A percentile compares a stretch with the other conserved stretches of the same genome.
phyloP scores from a whole-genome alignment of 2,888 invertebrate species.

The Tryphoninae sp. region DNA sequence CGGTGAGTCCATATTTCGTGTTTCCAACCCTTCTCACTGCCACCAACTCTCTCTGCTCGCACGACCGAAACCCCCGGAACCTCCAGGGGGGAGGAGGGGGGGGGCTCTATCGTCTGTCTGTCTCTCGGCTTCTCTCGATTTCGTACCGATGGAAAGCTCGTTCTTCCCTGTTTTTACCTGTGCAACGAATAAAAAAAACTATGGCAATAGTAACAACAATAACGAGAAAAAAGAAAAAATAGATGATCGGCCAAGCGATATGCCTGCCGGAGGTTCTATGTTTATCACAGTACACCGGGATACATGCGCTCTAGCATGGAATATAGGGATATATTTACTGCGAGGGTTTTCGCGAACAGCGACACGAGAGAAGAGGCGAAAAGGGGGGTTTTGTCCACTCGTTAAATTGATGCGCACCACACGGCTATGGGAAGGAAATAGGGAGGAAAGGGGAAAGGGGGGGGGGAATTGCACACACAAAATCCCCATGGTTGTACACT shows the following conservation, averaged over 20 bases:
- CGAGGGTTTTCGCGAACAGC: not conserved
- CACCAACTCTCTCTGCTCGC: not conserved
- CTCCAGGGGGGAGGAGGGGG: not conserved
- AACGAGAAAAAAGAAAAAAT: slow-evolving; percentile 2
- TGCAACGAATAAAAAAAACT: not conserved
- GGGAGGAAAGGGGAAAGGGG: not conserved
- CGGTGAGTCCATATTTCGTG: slow-evolving; percentile 58
- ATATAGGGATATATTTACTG: slow-evolving; percentile 15
- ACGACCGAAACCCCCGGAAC: not conserved
- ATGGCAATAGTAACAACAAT: too few species aligned
- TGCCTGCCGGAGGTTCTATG: slow-evolving; percentile 4
- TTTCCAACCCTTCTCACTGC: slow-evolving; percentile 9
- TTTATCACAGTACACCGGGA: not conserved
- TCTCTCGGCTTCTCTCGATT: slow-evolving; percentile 9
- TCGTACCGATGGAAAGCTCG: not conserved
- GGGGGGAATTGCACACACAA: not conserved
- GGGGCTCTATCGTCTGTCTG: not conserved
- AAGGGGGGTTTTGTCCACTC: slow-evolving; percentile 10
- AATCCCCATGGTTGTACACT: slow-evolving; percentile 30
- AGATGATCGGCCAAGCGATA: slow-evolving; percentile 1
- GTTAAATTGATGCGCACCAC: slow-evolving; percentile 20
- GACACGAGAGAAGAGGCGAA: slow-evolving; percentile 12
- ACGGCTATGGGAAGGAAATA: not conserved
- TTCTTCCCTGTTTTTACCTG: not conserved
- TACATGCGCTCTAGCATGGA: not conserved